Evolutionary conservation across 1,140 invertebrate species (phyloP), one percentile per base, ranked within the genome.

Genomic region (Leptinotarsa texana): DNA sequence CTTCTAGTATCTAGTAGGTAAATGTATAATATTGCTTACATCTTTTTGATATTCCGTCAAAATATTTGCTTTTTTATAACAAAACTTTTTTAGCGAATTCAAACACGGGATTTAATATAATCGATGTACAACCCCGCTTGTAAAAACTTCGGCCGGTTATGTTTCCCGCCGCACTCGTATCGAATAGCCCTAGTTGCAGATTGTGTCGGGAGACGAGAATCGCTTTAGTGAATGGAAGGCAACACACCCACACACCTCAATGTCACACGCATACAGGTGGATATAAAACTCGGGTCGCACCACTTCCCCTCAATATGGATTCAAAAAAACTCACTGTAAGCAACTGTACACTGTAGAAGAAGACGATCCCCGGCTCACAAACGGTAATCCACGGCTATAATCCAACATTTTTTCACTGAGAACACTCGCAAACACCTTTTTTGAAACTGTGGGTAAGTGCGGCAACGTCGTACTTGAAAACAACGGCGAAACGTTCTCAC

Each of bases 221-320:
- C 51, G 51, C 51, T 57, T 57, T 57, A 57, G 71, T 82, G 80
- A 80, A 81, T 80, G 77, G 73, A 72, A 65, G 63, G 63, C 17
- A 73, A 81, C 79, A 82, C 80, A 79, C 81, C 79, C 81, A 82
- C 82, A 81, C 80, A 78, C 76, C 75, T 80, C 82, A 83, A 82
- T 83, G 82, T 82, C 82, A 81, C 78, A 82, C 76, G 75, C 78
- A 81, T 74, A 75, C 78, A 80, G 74, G 72, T 75, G 79, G 69
- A 71, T 33, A 13, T 24, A 27, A 62, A 27, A 71, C 48, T 61
- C 22, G 63, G 69, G 69, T 61, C 71, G 71, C 62, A 47, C 71
- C 24, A 21, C 49, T 47, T 76, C 63, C 62, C 33, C 62, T 57
- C 71, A 73, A 76, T 67, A 66, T 66, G 70, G 71, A 66, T 65